Base-by-base conservation (phyloP, 2,113 vertebrate genomes). In the Fukomys damarensis region DNA sequence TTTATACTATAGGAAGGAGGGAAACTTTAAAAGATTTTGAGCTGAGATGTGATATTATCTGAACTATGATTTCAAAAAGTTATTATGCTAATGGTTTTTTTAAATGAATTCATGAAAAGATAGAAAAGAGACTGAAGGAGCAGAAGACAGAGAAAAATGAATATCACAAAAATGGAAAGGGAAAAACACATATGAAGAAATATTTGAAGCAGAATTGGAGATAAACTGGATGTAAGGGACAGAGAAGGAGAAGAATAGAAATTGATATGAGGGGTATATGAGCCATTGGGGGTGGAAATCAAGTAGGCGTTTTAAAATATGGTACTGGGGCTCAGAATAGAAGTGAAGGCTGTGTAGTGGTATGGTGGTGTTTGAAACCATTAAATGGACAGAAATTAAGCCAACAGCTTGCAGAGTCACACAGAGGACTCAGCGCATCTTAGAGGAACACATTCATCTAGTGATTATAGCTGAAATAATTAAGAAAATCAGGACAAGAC, bases 11-110 rank as follows among this genome's bases (percentile, higher is more conserved):
- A 88, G 81, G 41, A 80, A 58, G 9, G 68, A 84, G 72, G 70
- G 56, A 80, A 35, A 79, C n/a, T 61, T 24, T 79, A 68, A 91
- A 95, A 63, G 76, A 49, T 84, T 94, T 90, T 90, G 61, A 85
- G 26, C 63, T 94, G 30, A 91, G 61, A 65, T 85, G 41, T 77
- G 41, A 56, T 89, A 54, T 74, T 93, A 61, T 70, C 54, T 96
- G 46, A 94, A 66, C 56, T 66, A 9, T 74, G n/a, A 76, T 88
- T 88, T 61, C 41, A 30, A 81, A 96, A 85, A 54, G 68, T 86
- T 16, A 80, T 74, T 93, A 68, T 80, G n/a, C n/a, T 95, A 82
- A 82, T 68, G 76, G 52, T 49, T 49, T 49, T 49, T 49, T 49
- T 49, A 49, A 49, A 49, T 49, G 72, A 56, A 58, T 83, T 87